phyloP scores from a whole-genome alignment of 2,888 invertebrate species.

The Hirtodrosophila duncani region DNA sequence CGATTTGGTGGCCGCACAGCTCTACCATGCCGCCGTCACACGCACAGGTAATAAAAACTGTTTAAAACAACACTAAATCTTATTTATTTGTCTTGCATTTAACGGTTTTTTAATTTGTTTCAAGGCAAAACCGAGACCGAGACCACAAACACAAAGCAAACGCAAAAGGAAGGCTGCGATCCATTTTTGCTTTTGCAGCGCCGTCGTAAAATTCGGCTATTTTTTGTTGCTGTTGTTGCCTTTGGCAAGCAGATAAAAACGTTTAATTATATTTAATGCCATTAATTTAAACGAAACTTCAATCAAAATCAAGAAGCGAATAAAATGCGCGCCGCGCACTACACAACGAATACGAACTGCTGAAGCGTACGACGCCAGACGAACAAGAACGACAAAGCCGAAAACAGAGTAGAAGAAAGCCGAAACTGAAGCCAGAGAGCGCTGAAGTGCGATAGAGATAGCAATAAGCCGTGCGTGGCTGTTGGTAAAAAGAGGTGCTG shows the following conservation, averaged over 20 bases:
- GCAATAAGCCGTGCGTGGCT: neutral
- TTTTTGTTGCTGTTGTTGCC: constrained; percentile 25
- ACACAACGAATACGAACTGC: constrained; percentile 23
- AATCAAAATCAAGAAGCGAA: constrained; percentile 18
- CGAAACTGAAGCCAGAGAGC: neutral
- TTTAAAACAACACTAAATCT: constrained; percentile 63
- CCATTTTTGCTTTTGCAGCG: constrained; percentile 18
- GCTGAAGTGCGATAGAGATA: constrained; percentile 1
- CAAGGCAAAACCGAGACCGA: constrained; percentile 43
- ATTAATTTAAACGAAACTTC: constrained; percentile 23
- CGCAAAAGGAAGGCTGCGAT: constrained; percentile 22
- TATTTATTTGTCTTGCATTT: constrained; percentile 64
- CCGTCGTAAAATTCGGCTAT: constrained; percentile 33
- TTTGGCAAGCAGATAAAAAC: constrained; percentile 35
- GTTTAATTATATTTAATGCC: constrained; percentile 18
- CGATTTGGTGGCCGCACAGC: constrained; percentile 9
- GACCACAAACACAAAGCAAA: constrained; percentile 31
- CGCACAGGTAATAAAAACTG: constrained; percentile 65
- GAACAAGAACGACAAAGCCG: constrained; percentile 9
- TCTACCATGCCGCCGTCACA: constrained; percentile 11
- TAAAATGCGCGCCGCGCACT: constrained; percentile 17
- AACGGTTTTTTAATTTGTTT: constrained; percentile 58
- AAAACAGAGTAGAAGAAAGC: constrained; percentile 8
- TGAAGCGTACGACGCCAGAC: constrained; percentile 1
- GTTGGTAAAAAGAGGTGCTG: no score